Conservation (phyloP, 2,113 vertebrate genomes). For the Aythya baeri region DNA sequence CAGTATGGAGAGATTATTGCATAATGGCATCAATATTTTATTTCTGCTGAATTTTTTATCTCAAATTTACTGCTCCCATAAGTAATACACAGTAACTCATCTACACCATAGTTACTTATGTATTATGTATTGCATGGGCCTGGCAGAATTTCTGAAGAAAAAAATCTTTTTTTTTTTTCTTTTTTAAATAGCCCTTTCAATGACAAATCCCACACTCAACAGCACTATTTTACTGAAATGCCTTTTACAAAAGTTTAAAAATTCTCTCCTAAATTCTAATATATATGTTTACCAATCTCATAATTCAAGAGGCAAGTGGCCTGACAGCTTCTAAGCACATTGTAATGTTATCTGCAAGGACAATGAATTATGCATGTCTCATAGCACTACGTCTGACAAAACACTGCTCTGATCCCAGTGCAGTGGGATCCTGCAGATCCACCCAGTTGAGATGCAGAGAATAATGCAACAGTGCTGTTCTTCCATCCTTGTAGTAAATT, state of each 20-base stretch:
- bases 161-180: background rate
- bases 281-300: slow-evolving; percentile 10
- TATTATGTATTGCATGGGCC: slow-evolving; percentile 48
- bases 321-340: slow-evolving; percentile 17
- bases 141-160: slow-evolving; percentile 8
- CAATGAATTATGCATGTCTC: slow-evolving; percentile 55
- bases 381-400: background rate
- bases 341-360: slow-evolving; percentile 41
- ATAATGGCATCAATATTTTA: slow-evolving; percentile 75
- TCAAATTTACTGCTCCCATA: slow-evolving; percentile 67
- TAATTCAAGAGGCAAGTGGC: slow-evolving; percentile 43
- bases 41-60: slow-evolving; percentile 74
- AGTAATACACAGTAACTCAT: slow-evolving; percentile 70
- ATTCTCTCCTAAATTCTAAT: slow-evolving; percentile 33
- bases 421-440: background rate
- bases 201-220: slow-evolving; percentile 30
- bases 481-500: background rate
- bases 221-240: slow-evolving; percentile 21
- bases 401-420: background rate
- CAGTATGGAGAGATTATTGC: slow-evolving; percentile 19
- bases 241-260: background rate
- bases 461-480: background rate
- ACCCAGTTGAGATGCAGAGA: background rate
- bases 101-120: slow-evolving; percentile 46
- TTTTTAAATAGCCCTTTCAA: background rate